Evolutionary conservation across 2,797 vertebrate genomes (phyloP).

Genomic region (Gastrophryne carolinensis): DNA sequence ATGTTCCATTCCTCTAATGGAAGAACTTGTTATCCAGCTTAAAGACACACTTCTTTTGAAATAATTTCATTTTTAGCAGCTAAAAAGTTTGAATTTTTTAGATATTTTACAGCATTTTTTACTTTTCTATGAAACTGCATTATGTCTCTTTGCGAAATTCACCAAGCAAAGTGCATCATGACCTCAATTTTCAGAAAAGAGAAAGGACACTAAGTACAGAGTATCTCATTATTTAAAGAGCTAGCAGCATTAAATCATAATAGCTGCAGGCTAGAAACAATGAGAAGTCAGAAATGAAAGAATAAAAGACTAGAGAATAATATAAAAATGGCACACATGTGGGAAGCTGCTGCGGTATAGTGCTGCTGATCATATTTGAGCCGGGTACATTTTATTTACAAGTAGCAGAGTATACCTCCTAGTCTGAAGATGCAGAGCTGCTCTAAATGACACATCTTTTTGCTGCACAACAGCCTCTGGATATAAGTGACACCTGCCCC

Average conservation of each 20-base stretch:
- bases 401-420: not conserved
- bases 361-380: not conserved
- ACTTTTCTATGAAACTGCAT: not conserved
- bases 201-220: not conserved
- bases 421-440: not conserved
- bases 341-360: not conserved
- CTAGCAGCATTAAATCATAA: constrained; percentile 8
- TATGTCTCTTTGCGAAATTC: not conserved
- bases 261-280: not conserved
- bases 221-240: constrained; percentile 26
- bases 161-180: not conserved
- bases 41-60: no score
- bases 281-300: not conserved
- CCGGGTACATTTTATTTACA: not conserved
- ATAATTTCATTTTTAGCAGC: no score
- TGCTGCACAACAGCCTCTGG: not conserved
- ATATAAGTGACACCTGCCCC: not conserved
- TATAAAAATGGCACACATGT: not conserved
- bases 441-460: not conserved
- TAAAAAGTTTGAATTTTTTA: not conserved
- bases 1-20: no score
- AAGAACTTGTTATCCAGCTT: no score
- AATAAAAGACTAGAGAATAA: not conserved
- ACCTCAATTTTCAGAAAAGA: not conserved
- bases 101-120: not conserved